A percentile compares a stretch with the other conserved stretches of the same genome.
These are phyloP conservation scores for Microtus montanus DNA, from an alignment of 2,113 vertebrate species.

Conservation along the genomic window DNA sequence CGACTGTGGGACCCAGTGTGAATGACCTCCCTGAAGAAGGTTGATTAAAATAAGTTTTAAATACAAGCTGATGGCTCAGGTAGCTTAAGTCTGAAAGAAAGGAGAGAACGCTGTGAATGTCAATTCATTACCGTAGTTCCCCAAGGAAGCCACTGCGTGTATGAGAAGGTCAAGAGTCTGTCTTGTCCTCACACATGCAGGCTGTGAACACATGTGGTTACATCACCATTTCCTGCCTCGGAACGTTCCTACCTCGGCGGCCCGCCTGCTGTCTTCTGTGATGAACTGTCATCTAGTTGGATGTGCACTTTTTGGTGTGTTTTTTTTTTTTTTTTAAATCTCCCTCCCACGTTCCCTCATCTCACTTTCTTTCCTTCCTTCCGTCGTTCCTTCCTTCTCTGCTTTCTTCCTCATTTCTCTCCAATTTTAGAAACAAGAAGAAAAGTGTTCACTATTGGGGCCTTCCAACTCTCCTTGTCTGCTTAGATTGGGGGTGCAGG, in stretches of 20 bases:
- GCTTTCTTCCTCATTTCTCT: background rate
- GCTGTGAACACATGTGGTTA: constrained; percentile 65
- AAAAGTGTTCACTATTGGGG: background rate
- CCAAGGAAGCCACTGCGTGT: constrained; percentile 46
- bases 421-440: background rate
- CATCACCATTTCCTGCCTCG: constrained; percentile 56
- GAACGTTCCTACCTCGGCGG: constrained; percentile 60
- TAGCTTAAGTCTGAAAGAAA: background rate
- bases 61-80: background rate
- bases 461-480: background rate
- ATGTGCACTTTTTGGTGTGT: background rate
- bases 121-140: constrained; percentile 60
- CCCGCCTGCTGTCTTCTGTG: constrained; percentile 30
- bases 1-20: background rate
- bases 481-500: no score
- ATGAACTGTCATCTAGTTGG: constrained; percentile 19
- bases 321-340: constrained; percentile 37
- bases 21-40: background rate
- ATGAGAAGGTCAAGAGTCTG: constrained; percentile 71
- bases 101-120: background rate
- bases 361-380: background rate
- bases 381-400: background rate
- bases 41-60: background rate
- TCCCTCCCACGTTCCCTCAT: background rate
- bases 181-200: constrained; percentile 47